A percentile compares a stretch with the other conserved stretches of the same genome.
Evolutionary conservation across 2,113 vertebrate genomes (phyloP).

Genomic region (Tachysurus fulvidraco): DNA sequence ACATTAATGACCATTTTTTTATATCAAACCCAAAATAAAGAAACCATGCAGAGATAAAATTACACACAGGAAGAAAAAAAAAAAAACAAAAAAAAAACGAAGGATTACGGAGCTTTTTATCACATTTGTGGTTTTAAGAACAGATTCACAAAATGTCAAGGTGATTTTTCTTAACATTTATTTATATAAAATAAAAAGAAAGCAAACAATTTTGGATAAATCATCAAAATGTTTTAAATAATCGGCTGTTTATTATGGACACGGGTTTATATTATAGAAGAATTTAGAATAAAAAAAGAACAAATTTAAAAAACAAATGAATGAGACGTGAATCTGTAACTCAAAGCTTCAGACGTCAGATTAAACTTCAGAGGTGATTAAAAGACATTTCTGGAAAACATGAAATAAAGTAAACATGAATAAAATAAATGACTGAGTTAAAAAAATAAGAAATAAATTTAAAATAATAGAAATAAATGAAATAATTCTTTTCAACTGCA

Average conservation of each 20-base stretch:
- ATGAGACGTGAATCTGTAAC: no score
- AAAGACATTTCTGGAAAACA: no score
- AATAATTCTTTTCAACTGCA: background rate
- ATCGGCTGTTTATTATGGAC: background rate
- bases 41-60: background rate
- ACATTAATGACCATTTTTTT: background rate
- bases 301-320: no score
- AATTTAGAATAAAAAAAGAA: no score
- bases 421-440: background rate
- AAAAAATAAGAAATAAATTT: background rate
- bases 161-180: background rate
- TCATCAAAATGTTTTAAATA: background rate
- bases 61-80: background rate
- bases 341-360: background rate
- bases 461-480: background rate
- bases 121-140: background rate
- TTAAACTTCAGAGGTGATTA: no score
- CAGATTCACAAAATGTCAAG: background rate
- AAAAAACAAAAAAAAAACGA: accelerated
- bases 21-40: background rate
- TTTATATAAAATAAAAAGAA: background rate
- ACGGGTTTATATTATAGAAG: background rate
- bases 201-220: background rate
- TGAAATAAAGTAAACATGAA: no score
- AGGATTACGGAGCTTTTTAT: background rate